Conservation (phyloP, 2,888 invertebrate genomes). For the Suillia variegata region DNA sequence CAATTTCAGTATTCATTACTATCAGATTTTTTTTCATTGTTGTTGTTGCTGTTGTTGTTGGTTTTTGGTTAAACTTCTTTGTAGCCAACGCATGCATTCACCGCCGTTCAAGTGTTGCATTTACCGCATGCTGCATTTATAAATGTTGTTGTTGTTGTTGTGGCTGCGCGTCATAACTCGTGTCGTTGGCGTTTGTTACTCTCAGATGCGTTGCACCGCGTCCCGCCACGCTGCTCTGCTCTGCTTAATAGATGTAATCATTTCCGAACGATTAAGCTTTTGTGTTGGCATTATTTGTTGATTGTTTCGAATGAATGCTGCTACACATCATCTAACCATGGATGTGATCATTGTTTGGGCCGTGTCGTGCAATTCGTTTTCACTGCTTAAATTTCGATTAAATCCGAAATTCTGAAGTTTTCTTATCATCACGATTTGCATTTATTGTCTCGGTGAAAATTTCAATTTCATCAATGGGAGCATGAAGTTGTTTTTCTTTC, state of each 20-base stretch:
- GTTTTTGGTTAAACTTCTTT: background rate
- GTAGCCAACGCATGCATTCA: background rate
- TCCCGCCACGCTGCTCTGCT: too few species aligned
- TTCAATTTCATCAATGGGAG: too few species aligned
- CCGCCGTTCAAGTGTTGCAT: background rate
- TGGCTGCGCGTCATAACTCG: too few species aligned
- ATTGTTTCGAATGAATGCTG: background rate
- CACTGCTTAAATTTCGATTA: background rate
- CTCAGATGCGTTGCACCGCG: too few species aligned
- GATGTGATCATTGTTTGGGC: background rate
- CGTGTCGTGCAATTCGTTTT: background rate
- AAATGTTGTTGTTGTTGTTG: background rate
- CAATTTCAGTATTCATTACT: too few species aligned
- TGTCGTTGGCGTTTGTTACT: too few species aligned
- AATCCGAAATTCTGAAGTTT: background rate
- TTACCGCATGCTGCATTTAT: too few species aligned
- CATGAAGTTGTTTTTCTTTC: too few species aligned
- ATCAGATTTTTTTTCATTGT: background rate
- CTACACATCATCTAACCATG: background rate
- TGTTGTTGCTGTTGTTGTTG: background rate
- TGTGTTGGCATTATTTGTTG: background rate
- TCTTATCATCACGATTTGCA: constrained; percentile 3
- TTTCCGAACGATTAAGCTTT: too few species aligned
- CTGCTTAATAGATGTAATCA: too few species aligned
- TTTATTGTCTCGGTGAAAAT: background rate